Evolutionary conservation across 2,797 vertebrate species (phyloP), one percentile per base, ranked within the genome.

Genomic region (Chelonia mydas): DNA sequence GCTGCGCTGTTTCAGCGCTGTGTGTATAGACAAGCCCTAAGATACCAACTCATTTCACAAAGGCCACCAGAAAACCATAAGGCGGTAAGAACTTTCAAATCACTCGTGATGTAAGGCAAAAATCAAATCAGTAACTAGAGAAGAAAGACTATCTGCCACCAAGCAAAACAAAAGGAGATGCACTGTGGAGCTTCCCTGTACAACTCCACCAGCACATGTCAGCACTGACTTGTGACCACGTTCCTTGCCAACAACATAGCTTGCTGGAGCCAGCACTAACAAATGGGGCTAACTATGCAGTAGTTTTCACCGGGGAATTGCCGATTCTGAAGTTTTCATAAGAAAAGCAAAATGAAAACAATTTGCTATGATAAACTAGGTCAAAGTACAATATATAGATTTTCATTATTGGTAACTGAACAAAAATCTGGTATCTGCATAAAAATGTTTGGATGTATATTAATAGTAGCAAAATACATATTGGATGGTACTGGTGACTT

Each of bases 311-410:
- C 86, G 90, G 85, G 78, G 82, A 13, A 0, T 55, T 51, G 33
- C 6, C 78, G 78, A 87, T 51, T 90, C 74, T 68, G 15, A 97
- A 93, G 84, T 83, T 81, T 84, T 93, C 85, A 87, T 93, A 61
- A 7, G 77, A 96, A 79, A 88, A 19, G 23, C 61, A 74, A 47
- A 94, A 83, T 83, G 85, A 95, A 91, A 45, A 84, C 54, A 55
- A 84, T 59, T 51, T 47, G 65, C 54, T 54, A 83, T 1, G 23
- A 78, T 80, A 90, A 95, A 92, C 79, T 41, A 86, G 50, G 81
- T 89, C 79, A 93, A 89, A 91, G 83, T 86, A 28, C 7, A 92
- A 83, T 61, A 91, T 5, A 37, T 68, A 68, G 47, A 87, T 92
- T 86, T 87, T 89, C 47, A 50, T 57, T 57, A 92, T 87, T 77